Evolutionary conservation across 2,888 invertebrate species (phyloP).

Genomic region (Trissolcus japonicus): DNA sequence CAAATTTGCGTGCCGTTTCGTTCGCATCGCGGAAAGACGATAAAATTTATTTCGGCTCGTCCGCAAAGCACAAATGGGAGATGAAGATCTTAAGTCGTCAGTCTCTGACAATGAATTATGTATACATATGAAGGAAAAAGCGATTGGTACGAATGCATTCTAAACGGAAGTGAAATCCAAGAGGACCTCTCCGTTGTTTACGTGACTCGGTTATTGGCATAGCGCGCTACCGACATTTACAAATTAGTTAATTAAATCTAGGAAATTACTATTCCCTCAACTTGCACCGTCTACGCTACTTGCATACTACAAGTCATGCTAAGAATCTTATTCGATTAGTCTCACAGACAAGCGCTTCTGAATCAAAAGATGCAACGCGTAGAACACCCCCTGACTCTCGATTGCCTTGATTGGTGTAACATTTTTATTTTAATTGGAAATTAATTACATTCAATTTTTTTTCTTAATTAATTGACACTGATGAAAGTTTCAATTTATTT

Average conservation of each 20-base stretch:
- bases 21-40: too few relatives aligned
- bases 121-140: constrained; percentile 46
- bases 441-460: too few relatives aligned
- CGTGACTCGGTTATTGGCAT: constrained; percentile 65
- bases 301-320: constrained; percentile 61
- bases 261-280: constrained; percentile 67
- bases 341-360: constrained; percentile 52
- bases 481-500: too few relatives aligned
- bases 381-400: constrained; percentile 20
- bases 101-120: constrained; percentile 46
- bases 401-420: background rate
- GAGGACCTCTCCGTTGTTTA: constrained; percentile 62
- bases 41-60: constrained; percentile 7
- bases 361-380: constrained; percentile 32
- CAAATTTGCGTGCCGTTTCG: too few relatives aligned
- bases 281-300: constrained; percentile 60
- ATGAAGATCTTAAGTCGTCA: constrained; percentile 26
- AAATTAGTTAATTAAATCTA: constrained; percentile 70
- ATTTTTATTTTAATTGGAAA: too few relatives aligned
- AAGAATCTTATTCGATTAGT: constrained; percentile 64
- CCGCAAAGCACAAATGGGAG: constrained; percentile 12
- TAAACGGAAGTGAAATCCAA: constrained; percentile 61
- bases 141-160: constrained; percentile 54
- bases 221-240: constrained; percentile 62
- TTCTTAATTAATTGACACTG: too few relatives aligned